Conservation (phyloP, 2,113 vertebrate species). For the Caranx ignobilis region DNA sequence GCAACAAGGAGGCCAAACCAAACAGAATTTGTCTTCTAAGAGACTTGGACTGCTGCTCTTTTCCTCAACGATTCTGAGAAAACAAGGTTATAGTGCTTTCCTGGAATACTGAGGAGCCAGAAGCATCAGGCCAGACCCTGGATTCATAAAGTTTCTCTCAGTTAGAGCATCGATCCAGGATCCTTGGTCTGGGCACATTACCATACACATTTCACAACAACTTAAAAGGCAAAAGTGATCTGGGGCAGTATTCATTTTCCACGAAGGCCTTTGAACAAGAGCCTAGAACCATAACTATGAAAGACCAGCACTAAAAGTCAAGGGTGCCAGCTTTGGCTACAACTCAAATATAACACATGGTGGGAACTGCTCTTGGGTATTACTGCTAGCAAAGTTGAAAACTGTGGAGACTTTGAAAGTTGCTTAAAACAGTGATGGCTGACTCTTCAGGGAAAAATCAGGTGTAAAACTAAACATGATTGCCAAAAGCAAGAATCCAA, state of each 20-base stretch:
- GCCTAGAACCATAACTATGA: constrained; percentile 54
- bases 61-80: constrained; percentile 71
- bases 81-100: constrained; percentile 68
- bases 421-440: constrained; percentile 16
- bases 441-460: constrained; percentile 20
- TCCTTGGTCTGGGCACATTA: constrained; percentile 49
- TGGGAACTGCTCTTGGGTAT: constrained; percentile 30
- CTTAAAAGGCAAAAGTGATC: constrained; percentile 56
- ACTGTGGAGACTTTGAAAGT: constrained; percentile 12
- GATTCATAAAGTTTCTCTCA: constrained; percentile 60
- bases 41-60: constrained; percentile 59
- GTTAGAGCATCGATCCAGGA: constrained; percentile 54
- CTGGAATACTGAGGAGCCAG: constrained; percentile 68
- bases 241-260: constrained; percentile 52
- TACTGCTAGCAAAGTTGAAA: constrained; percentile 43
- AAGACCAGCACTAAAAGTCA: constrained; percentile 39
- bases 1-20: constrained; percentile 68
- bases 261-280: constrained; percentile 49
- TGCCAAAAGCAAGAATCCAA: background rate
- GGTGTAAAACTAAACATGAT: constrained; percentile 10
- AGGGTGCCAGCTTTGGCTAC: constrained; percentile 60
- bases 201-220: constrained; percentile 59
- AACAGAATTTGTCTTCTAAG: constrained; percentile 70
- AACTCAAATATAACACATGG: constrained; percentile 52
- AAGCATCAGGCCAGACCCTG: constrained; percentile 39